phyloP scores from a whole-genome alignment of 2,113 vertebrate genomes.

The Tursiops truncatus region DNA sequence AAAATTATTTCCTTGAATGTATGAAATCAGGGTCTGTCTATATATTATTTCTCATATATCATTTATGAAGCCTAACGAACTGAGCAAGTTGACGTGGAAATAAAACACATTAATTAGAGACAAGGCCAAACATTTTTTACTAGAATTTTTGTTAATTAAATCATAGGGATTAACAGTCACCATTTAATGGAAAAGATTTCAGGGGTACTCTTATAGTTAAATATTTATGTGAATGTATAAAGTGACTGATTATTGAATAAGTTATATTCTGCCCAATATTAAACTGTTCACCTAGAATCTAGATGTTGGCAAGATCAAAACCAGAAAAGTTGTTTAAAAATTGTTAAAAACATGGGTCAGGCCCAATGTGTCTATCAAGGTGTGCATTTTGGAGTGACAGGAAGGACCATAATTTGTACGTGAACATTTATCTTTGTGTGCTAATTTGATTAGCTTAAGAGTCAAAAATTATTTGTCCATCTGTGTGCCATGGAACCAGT shows the following conservation, averaged over 20 bases:
- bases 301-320: neutral
- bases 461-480: neutral
- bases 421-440: neutral
- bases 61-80: neutral
- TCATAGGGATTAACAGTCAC: neutral
- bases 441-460: neutral
- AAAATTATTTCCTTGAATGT: conserved; percentile 30
- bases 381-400: neutral
- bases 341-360: neutral
- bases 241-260: neutral
- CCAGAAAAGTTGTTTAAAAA: neutral
- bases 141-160: neutral
- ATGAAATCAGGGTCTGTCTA: neutral
- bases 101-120: neutral
- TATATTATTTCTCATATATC: neutral
- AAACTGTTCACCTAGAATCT: neutral
- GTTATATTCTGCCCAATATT: neutral
- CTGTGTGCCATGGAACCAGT: neutral
- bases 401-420: neutral
- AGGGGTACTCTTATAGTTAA: neutral
- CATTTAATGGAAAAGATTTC: neutral
- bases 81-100: neutral
- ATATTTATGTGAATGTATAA: neutral
- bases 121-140: neutral
- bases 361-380: neutral